phyloP scores from a whole-genome alignment of 2,113 vertebrate species.

The Fulmarus glacialis region DNA sequence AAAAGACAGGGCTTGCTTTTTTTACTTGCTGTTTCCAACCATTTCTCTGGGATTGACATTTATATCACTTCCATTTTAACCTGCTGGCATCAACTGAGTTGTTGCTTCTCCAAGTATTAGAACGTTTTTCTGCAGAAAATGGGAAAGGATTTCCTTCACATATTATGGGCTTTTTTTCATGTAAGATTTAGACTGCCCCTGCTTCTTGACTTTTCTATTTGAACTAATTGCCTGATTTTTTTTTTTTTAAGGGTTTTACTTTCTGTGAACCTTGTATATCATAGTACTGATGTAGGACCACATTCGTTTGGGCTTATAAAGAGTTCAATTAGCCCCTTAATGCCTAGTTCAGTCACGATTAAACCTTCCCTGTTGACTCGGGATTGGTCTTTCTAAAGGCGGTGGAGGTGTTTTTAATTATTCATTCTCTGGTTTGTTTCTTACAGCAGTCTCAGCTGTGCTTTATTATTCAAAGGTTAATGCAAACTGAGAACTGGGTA shows the following conservation, averaged over 20 bases:
- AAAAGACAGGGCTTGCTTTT: neutral
- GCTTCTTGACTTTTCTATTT: slow-evolving; percentile 27
- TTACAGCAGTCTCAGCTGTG: slow-evolving; percentile 78
- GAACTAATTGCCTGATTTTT: slow-evolving; percentile 14
- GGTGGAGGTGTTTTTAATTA: slow-evolving; percentile 80
- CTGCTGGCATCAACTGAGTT: slow-evolving; percentile 2
- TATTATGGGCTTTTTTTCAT: neutral
- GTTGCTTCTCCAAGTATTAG: slow-evolving; percentile 1
- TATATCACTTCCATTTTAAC: slow-evolving; percentile 30
- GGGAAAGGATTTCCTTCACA: neutral
- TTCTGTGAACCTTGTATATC: slow-evolving; percentile 7
- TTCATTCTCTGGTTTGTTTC: slow-evolving; percentile 78
- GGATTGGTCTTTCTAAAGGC: slow-evolving; percentile 69
- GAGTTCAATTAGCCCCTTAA: slow-evolving; percentile 74
- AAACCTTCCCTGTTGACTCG: slow-evolving; percentile 65
- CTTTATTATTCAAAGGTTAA: slow-evolving; percentile 82
- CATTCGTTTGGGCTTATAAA: slow-evolving; percentile 67
- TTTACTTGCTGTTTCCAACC: neutral
- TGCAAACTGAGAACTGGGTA: slow-evolving; percentile 73
- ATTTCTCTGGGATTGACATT: slow-evolving; percentile 22
- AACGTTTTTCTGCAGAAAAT: slow-evolving; percentile 2
- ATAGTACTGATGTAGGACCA: slow-evolving; percentile 5
- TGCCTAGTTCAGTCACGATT: slow-evolving; percentile 71
- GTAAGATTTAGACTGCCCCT: neutral
- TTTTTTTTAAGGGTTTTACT: slow-evolving; percentile 12